Evolutionary conservation across 1,140 invertebrate genomes (phyloP).

Genomic region (Metopolophium dirhodum): DNA sequence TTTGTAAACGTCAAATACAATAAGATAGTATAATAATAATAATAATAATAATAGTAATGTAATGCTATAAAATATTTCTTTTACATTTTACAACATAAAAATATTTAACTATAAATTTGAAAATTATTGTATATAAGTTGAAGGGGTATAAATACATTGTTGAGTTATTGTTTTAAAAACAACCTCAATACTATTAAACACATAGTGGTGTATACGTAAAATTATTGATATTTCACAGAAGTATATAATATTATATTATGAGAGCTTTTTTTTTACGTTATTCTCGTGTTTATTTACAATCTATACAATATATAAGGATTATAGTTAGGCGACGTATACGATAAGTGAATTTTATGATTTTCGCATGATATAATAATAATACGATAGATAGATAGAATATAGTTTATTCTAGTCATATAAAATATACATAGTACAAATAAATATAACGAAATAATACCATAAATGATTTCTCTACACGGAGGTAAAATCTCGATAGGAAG

Average conservation of each 20-base stretch:
- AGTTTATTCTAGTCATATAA: too few species aligned
- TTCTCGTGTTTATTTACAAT: background rate
- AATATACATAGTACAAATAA: too few species aligned
- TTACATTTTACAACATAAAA: background rate
- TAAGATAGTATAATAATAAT: background rate
- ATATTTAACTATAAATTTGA: background rate
- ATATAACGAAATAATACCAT: too few species aligned
- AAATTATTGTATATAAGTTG: background rate
- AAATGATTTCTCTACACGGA: too few species aligned
- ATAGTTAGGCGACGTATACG: background rate
- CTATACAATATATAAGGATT: background rate
- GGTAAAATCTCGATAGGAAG: too few species aligned
- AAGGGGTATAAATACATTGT: background rate
- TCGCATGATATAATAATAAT: background rate
- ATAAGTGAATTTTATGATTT: background rate
- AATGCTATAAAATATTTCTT: background rate
- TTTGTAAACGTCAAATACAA: background rate
- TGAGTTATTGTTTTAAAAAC: background rate
- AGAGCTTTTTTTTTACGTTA: background rate
- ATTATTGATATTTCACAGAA: background rate
- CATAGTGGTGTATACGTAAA: background rate
- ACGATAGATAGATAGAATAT: too few species aligned
- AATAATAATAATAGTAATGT: background rate
- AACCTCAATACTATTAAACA: background rate
- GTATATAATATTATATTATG: background rate